Conservation (phyloP, 1,140 invertebrate genomes). For the Mamestra configurata region DNA sequence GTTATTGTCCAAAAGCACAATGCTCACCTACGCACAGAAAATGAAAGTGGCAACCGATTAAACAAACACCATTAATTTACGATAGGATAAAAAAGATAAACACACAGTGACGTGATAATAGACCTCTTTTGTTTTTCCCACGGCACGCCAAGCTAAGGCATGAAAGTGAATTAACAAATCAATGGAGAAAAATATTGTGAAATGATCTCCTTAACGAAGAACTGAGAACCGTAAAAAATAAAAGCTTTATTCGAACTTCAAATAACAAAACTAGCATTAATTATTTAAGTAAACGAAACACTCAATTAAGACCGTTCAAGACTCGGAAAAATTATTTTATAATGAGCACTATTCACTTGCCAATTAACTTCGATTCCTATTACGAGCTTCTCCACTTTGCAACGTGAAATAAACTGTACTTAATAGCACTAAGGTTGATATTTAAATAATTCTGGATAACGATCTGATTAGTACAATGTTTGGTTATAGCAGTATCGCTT, state of each 20-base stretch:
- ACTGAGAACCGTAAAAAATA: conserved; percentile 41
- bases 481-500: conserved; percentile 11
- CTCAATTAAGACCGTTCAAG: conserved; percentile 50
- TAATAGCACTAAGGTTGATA: neutral
- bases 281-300: conserved; percentile 48
- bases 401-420: conserved; percentile 25
- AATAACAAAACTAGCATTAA: conserved; percentile 37
- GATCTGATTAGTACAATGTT: conserved; percentile 35
- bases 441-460: neutral
- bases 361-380: conserved; percentile 41
- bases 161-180: conserved; percentile 40
- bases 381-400: neutral
- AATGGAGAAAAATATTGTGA: conserved; percentile 29
- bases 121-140: conserved; percentile 37
- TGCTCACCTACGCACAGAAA: neutral
- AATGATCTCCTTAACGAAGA: conserved; percentile 39
- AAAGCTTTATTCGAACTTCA: conserved; percentile 33
- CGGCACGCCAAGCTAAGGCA: conserved; percentile 2
- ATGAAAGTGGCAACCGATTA: conserved; percentile 11
- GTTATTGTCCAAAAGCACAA: too few relatives aligned
- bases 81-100: conserved; percentile 4
- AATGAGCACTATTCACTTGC: conserved; percentile 45
- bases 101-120: conserved; percentile 3
- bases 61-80: conserved; percentile 21
- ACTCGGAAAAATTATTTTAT: conserved; percentile 43